Evolutionary conservation across 2,888 invertebrate species (phyloP).

Genomic region (Nemoura dubitans): DNA sequence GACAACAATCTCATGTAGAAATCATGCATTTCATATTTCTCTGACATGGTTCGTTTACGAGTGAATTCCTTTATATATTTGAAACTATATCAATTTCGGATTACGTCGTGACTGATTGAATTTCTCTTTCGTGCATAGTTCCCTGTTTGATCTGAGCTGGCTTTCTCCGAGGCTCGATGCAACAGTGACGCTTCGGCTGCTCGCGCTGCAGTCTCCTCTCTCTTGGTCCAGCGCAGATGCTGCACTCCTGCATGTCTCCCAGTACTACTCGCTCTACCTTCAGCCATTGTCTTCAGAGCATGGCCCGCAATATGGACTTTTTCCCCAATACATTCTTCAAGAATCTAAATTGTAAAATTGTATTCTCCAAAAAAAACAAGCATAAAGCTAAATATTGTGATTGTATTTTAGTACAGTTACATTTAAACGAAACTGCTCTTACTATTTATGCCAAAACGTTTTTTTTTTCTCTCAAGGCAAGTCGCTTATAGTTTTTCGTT

Average conservation of each 20-base stretch:
- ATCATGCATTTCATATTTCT: not conserved
- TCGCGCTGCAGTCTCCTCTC: not conserved
- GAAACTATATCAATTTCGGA: slow-evolving; percentile 19
- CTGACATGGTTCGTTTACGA: slow-evolving; percentile 8
- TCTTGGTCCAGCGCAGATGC: too few species aligned
- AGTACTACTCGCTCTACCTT: too few species aligned
- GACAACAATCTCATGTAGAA: not conserved
- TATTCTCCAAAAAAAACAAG: not conserved
- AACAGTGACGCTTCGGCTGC: not conserved
- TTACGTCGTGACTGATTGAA: slow-evolving; percentile 39
- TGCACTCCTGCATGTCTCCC: too few species aligned
- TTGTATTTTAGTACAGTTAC: not conserved
- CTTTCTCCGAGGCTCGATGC: slow-evolving; percentile 21
- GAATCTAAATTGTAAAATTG: not conserved
- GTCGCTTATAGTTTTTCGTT: not conserved
- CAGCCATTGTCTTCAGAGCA: not conserved
- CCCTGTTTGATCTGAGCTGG: slow-evolving; percentile 5
- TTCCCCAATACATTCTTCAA: not conserved
- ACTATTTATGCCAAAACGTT: not conserved
- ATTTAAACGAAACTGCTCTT: not conserved
- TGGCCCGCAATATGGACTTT: not conserved
- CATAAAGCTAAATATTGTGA: not conserved
- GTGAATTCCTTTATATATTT: slow-evolving; percentile 26
- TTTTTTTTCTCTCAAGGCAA: not conserved
- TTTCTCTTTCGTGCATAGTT: slow-evolving; percentile 34